phyloP scores from a whole-genome alignment of 2,888 invertebrate species.

The Acrocera orbiculus region DNA sequence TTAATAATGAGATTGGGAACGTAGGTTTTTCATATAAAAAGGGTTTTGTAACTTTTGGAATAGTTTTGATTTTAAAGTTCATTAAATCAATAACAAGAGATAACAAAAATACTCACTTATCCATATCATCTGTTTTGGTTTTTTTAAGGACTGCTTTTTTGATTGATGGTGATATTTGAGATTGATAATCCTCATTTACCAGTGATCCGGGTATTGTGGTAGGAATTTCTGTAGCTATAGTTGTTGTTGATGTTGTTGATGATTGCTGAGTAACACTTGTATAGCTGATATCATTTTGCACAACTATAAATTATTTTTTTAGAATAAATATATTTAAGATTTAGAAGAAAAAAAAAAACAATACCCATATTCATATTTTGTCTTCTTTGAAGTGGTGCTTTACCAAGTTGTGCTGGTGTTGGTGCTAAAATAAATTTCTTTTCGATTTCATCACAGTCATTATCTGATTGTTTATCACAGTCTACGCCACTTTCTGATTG shows the following conservation, averaged over 20 bases:
- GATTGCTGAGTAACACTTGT: slow-evolving; percentile 16
- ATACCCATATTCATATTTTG: slow-evolving; percentile 53
- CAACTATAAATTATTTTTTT: background rate
- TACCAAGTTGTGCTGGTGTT: slow-evolving; percentile 84
- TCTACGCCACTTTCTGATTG: background rate
- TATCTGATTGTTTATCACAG: slow-evolving; percentile 14
- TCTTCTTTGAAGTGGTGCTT: slow-evolving; percentile 73
- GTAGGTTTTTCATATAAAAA: no score
- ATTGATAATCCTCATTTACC: slow-evolving; percentile 21
- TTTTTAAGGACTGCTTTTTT: slow-evolving; percentile 71
- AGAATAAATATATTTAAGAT: background rate
- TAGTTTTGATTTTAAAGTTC: no score
- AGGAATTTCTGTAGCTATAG: slow-evolving; percentile 18
- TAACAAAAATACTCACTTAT: slow-evolving; percentile 65
- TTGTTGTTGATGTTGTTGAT: slow-evolving; percentile 26
- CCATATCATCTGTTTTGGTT: slow-evolving; percentile 80
- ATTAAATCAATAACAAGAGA: no score
- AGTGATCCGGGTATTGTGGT: slow-evolving; percentile 22
- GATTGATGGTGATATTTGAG: slow-evolving; percentile 43
- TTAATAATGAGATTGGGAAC: no score
- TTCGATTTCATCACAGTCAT: slow-evolving; percentile 15
- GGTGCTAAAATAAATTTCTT: slow-evolving; percentile 66
- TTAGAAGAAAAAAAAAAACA: background rate
- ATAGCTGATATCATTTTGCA: background rate
- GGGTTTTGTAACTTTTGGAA: no score